Percentiles rank a stretch among this genome's conserved stretches.
These are phyloP conservation scores for Bombus impatiens DNA, from an alignment of 1,140 invertebrate species.

Conservation along the genomic window DNA sequence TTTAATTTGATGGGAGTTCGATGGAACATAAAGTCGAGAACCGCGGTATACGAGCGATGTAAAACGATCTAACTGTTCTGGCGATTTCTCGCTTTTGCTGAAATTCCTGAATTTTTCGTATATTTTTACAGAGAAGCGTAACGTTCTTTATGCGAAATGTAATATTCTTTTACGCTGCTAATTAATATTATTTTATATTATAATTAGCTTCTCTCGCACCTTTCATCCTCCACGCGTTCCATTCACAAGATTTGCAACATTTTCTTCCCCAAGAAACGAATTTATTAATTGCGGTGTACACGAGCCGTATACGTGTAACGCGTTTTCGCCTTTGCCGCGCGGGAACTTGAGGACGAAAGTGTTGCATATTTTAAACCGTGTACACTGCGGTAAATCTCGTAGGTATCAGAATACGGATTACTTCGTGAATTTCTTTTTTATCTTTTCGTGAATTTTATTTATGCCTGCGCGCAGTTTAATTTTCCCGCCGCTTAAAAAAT, in stretches of 20 bases:
- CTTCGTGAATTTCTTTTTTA: background rate
- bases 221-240: background rate
- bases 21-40: background rate
- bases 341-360: background rate
- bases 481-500: background rate
- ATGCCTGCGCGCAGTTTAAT: background rate
- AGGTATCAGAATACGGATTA: background rate
- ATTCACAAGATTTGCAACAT: background rate
- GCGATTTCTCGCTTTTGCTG: background rate
- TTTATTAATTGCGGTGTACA: background rate
- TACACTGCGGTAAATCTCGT: background rate
- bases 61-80: background rate
- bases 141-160: background rate
- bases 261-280: background rate
- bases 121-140: background rate
- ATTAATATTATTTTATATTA: background rate
- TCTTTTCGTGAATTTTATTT: background rate
- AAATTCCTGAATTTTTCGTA: background rate
- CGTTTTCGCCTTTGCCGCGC: background rate
- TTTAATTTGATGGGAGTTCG: background rate
- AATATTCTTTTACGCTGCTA: background rate
- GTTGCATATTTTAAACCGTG: conserved; percentile 6
- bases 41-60: background rate
- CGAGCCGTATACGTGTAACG: background rate
- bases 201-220: background rate